phyloP scores from a whole-genome alignment of 2,888 invertebrate species.

The Eupithecia subfuscata region DNA sequence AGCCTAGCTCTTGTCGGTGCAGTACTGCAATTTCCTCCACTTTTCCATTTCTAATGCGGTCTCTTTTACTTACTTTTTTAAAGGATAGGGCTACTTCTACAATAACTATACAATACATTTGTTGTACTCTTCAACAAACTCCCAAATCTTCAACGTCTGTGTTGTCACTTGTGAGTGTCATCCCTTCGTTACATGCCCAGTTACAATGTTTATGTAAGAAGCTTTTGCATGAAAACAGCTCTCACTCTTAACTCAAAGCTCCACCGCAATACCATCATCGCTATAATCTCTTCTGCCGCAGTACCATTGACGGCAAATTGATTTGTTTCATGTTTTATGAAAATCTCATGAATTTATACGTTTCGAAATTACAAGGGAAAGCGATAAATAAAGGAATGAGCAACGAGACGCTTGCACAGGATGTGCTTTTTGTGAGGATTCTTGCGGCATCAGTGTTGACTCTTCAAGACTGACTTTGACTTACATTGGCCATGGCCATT shows the following conservation, averaged over 20 bases:
- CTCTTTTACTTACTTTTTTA: too few relatives aligned
- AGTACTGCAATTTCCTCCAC: too few relatives aligned
- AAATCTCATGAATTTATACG: slow-evolving; percentile 40
- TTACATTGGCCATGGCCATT: neutral
- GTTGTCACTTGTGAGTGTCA: neutral
- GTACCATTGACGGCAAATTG: slow-evolving; percentile 39
- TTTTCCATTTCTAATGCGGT: too few relatives aligned
- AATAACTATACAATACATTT: too few relatives aligned
- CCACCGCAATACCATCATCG: slow-evolving; percentile 19
- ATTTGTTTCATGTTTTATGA: slow-evolving; percentile 47
- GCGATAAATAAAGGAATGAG: slow-evolving; percentile 37
- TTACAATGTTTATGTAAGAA: neutral
- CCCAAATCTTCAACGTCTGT: neutral
- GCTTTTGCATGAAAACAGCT: neutral
- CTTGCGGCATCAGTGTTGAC: slow-evolving; percentile 26
- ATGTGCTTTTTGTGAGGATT: slow-evolving; percentile 38
- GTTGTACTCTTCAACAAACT: too few relatives aligned
- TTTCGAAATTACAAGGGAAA: slow-evolving; percentile 38
- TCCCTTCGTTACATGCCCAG: neutral
- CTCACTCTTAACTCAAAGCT: slow-evolving; percentile 7
- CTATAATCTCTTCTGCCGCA: neutral
- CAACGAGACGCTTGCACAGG: slow-evolving; percentile 36
- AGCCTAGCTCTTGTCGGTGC: too few relatives aligned
- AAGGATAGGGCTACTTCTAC: too few relatives aligned
- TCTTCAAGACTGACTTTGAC: neutral